Base-by-base conservation (phyloP, 2,888 invertebrate genomes). In the Callimorpha dominula region DNA sequence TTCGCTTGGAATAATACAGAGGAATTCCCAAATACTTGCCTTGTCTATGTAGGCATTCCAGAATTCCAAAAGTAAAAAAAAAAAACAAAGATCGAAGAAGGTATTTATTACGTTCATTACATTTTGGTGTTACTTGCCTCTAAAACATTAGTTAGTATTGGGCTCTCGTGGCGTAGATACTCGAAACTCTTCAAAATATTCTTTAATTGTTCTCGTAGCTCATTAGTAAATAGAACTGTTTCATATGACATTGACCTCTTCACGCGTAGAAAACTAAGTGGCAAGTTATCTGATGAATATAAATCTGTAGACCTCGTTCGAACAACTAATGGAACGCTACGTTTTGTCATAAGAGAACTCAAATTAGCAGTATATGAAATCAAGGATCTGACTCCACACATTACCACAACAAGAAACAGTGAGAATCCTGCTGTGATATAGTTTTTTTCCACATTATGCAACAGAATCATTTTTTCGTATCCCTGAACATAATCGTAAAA, bases 341-440 rank as follows among this genome's bases (percentile, higher is more conserved):
- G 43, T 46, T 68, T 68, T 0, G 68, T 31, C 68, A 68, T 60
- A 4, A 68, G 31, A 31, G 40, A 40, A 62, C 69, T 75, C 9
- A 94, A 79, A 49, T 82, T 89, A 52, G 93, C 90, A 7, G 93
- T 85, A 50, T 93, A 94, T 0, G 85, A 78, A 20, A 74, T 31
- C 46, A 94, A 80, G 6, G 89, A 86, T 86, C 85, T 86, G 0
- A 94, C 74, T 5, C 94, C 94, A 64, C 90, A 91, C 31, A 90
- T 74, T 0, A 93, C 91, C 6, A 94, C 89, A 2, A 92, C 88
- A 57, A 95, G 79, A 72, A 93, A 94, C 15, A 94, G 85, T 1
- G 94, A 94, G 71, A 93, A 94, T n/a, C 94, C 94, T 72, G 94
- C 90, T 17, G 93, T 89, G 0, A 92, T 87, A 72, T 94, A 94